Evolutionary conservation across 2,888 invertebrate genomes (phyloP).

Genomic region (Ceraclea dissimilis): DNA sequence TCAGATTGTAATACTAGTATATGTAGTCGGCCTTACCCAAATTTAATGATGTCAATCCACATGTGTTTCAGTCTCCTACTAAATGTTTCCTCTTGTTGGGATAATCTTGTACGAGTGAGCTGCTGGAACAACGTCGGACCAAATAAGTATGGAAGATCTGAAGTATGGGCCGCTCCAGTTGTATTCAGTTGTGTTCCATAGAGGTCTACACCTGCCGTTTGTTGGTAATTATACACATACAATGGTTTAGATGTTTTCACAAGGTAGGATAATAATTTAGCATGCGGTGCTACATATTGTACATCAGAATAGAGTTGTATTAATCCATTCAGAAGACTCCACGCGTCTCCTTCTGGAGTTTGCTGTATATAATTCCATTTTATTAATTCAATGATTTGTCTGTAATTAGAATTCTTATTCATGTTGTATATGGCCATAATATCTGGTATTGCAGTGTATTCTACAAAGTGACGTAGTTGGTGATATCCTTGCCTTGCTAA

Average conservation of each 20-base stretch:
- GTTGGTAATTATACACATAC: constrained; percentile 50
- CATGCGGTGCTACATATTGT: constrained; percentile 49
- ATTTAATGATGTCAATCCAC: constrained; percentile 43
- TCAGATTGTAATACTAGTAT: no score
- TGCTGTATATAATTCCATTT: constrained; percentile 51
- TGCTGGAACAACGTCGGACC: constrained; percentile 61
- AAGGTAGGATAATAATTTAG: constrained; percentile 44
- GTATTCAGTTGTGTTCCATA: constrained; percentile 42
- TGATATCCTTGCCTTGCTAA: constrained; percentile 48
- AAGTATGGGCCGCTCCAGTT: constrained; percentile 58
- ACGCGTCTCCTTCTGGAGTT: constrained; percentile 34
- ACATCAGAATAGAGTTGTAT: constrained; percentile 52
- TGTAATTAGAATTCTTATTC: constrained; percentile 22
- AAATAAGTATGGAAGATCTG: constrained; percentile 57
- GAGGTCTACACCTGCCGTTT: constrained; percentile 41
- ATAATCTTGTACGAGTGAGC: constrained; percentile 55
- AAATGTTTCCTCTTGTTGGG: constrained; percentile 50
- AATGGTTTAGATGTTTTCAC: constrained; percentile 39
- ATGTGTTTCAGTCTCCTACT: constrained; percentile 44
- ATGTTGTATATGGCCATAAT: constrained; percentile 39
- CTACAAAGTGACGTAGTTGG: constrained; percentile 50
- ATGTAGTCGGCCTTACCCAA: constrained; percentile 39
- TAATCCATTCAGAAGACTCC: constrained; percentile 40
- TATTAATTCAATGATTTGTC: constrained; percentile 37
- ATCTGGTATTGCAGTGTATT: constrained; percentile 51